These are phyloP conservation scores for Tetraodon nigroviridis DNA, from an alignment of 2,113 vertebrate genomes.

Conservation along the genomic window DNA sequence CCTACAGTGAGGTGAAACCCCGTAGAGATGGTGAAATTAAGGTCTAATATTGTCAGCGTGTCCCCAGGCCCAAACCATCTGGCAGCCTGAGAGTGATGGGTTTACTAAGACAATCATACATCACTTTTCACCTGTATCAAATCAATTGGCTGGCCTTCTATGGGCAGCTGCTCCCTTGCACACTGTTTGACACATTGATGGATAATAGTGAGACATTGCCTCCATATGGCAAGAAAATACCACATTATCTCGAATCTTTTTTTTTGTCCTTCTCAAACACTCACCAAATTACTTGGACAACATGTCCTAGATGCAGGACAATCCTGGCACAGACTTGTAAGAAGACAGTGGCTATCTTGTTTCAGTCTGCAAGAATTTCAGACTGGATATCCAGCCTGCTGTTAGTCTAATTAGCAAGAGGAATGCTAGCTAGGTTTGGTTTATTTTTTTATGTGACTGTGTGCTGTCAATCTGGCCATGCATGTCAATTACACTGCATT, in stretches of 20 bases:
- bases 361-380: constrained; percentile 31
- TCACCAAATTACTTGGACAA: constrained; percentile 51
- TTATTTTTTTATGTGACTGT: constrained; percentile 14
- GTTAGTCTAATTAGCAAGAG: constrained; percentile 48
- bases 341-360: constrained; percentile 51
- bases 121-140: constrained; percentile 70
- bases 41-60: constrained; percentile 55
- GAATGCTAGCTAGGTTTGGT: constrained; percentile 33
- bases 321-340: constrained; percentile 47
- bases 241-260: constrained; percentile 49
- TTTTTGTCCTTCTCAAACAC: constrained; percentile 6
- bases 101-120: constrained; percentile 64
- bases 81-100: constrained; percentile 60
- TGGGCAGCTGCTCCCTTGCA: constrained; percentile 67
- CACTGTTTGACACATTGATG: constrained; percentile 61
- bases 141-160: constrained; percentile 66
- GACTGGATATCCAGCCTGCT: constrained; percentile 27
- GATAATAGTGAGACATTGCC: constrained; percentile 60
- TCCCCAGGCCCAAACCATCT: constrained; percentile 62
- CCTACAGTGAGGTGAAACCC: constrained; percentile 40
- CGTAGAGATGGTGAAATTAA: constrained; percentile 58
- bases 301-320: constrained; percentile 46
- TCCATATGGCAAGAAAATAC: constrained; percentile 51
- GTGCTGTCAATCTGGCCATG: too few relatives aligned
- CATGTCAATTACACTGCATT: not conserved